Conservation (phyloP, 2,797 vertebrate species). For the Coregonus ussuriensis region DNA sequence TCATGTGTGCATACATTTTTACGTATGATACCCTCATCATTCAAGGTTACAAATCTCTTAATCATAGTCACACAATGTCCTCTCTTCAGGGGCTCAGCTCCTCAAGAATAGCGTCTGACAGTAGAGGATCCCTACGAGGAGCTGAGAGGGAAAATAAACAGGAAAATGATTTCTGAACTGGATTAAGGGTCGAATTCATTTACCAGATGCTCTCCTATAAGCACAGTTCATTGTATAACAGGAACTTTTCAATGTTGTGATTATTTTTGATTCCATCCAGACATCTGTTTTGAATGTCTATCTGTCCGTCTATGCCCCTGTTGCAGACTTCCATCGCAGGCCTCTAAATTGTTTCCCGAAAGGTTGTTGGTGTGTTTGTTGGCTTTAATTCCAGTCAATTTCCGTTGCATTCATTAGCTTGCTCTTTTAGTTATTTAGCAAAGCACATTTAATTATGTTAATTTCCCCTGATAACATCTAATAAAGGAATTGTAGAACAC, state of each 20-base stretch:
- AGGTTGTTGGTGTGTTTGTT: background rate
- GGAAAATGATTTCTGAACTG: background rate
- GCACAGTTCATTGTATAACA: background rate
- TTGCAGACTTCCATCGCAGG: too few species aligned
- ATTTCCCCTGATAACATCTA: background rate
- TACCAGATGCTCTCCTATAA: background rate
- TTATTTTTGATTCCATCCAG: background rate
- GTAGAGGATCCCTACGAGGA: background rate
- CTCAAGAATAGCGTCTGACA: background rate
- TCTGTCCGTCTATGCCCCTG: too few species aligned
- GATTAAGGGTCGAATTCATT: background rate
- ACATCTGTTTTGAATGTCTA: background rate
- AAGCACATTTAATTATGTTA: background rate
- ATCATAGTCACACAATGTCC: background rate
- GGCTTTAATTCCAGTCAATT: constrained; percentile 4
- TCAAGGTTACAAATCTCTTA: background rate
- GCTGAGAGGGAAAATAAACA: background rate
- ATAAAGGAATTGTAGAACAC: background rate
- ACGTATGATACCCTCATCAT: background rate
- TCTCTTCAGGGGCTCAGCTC: background rate
- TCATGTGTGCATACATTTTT: too few species aligned
- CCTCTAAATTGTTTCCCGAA: background rate
- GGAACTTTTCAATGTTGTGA: background rate
- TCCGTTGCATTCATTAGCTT: background rate
- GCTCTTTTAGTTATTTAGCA: background rate